These are phyloP conservation scores for Portunus trituberculatus DNA, from an alignment of 1,140 invertebrate genomes.

Conservation along the genomic window DNA sequence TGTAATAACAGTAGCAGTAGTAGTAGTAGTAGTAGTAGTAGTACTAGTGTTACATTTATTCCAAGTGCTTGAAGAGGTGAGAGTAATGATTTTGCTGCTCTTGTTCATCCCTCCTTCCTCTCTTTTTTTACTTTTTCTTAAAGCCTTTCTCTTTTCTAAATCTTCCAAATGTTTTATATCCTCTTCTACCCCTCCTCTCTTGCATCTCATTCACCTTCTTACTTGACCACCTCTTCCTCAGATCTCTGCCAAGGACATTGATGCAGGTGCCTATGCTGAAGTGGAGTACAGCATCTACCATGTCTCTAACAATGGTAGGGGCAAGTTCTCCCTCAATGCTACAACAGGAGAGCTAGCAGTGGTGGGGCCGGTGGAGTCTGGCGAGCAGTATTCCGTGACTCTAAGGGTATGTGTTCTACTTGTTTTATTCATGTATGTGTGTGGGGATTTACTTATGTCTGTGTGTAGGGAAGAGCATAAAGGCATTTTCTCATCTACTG, in stretches of 20 bases:
- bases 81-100: not conserved
- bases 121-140: not conserved
- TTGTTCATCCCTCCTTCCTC: not conserved
- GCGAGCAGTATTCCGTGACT: constrained; percentile 93
- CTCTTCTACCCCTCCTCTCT: not conserved
- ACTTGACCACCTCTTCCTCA: constrained; percentile 76
- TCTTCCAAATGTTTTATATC: not conserved
- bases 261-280: constrained; percentile 90
- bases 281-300: constrained; percentile 92
- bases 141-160: too few relatives aligned
- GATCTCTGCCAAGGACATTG: constrained; percentile 91
- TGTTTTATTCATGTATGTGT: not conserved
- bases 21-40: not conserved
- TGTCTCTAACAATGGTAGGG: constrained; percentile 92
- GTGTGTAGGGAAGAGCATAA: too few relatives aligned
- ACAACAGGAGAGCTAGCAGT: constrained; percentile 86
- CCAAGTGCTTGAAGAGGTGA: too few relatives aligned
- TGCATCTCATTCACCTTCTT: not conserved
- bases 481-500: not conserved
- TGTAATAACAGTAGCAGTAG: not conserved
- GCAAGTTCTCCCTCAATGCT: constrained; percentile 92
- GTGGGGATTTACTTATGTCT: too few relatives aligned
- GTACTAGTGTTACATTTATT: too few relatives aligned
- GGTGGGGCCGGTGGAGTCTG: constrained; percentile 88
- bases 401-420: constrained; percentile 85